Conservation (phyloP, 2,797 vertebrate genomes). For the Acipenser transmontanus region DNA sequence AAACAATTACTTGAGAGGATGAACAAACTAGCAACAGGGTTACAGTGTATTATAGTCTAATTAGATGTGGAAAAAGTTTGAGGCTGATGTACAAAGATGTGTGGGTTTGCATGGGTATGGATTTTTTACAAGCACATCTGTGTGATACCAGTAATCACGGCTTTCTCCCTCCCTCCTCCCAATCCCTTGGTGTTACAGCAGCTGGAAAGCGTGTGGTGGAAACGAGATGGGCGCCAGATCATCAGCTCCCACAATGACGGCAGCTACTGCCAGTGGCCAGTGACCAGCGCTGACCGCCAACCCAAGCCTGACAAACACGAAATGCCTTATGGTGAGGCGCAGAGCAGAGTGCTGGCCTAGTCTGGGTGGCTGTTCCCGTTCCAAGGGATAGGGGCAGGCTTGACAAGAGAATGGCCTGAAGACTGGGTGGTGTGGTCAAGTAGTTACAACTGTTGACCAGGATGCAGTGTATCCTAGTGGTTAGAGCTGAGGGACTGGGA, state of each 20-base stretch:
- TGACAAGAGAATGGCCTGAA: neutral
- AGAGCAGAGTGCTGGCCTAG: neutral
- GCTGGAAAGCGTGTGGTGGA: conserved; percentile 90
- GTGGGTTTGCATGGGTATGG: no score
- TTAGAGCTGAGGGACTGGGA: no score
- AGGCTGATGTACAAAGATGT: no score
- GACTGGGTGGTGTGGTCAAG: neutral
- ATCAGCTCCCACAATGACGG: conserved; percentile 91
- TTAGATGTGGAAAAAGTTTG: no score
- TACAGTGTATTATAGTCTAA: no score
- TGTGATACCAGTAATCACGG: neutral
- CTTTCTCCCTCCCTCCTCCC: neutral
- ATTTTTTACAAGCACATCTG: no score
- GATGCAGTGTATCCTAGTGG: no score
- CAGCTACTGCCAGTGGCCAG: conserved; percentile 81
- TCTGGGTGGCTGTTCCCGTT: no score
- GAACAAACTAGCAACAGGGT: no score
- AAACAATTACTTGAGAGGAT: no score
- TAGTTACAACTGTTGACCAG: no score
- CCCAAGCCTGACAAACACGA: conserved; percentile 72
- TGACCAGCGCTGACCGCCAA: conserved; percentile 52
- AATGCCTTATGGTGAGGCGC: conserved; percentile 83
- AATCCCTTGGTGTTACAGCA: conserved; percentile 58
- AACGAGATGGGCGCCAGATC: conserved; percentile 74
- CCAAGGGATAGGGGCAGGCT: neutral